These are phyloP conservation scores for Anser cygnoides DNA, from an alignment of 2,113 vertebrate species.

Conservation along the genomic window DNA sequence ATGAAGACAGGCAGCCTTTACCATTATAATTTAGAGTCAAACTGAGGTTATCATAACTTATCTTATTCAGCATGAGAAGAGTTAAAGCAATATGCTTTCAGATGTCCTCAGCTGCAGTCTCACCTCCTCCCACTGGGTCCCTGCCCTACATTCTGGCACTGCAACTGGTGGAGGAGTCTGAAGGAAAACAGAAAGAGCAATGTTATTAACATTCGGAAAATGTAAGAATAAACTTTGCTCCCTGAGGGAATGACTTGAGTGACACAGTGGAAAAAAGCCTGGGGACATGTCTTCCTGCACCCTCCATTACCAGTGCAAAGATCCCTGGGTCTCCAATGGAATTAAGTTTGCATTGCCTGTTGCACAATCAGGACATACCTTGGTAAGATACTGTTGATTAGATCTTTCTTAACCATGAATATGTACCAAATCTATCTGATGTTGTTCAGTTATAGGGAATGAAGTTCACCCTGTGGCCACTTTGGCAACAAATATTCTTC, in stretches of 20 bases:
- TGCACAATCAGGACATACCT: neutral
- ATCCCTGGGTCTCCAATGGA: neutral
- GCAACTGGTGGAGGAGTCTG: neutral
- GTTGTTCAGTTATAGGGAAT: neutral
- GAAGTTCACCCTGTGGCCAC: neutral
- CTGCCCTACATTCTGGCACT: neutral
- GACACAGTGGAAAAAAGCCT: slow-evolving; percentile 28
- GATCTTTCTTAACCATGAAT: neutral
- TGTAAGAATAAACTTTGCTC: neutral
- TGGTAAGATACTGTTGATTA: neutral
- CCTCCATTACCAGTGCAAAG: neutral
- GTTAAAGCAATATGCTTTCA: neutral
- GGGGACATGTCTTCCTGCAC: neutral
- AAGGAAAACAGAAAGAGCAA: neutral
- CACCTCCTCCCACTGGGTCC: neutral
- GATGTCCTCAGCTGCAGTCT: neutral
- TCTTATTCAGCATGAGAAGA: neutral
- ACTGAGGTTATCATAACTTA: neutral
- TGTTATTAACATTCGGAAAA: slow-evolving; percentile 10
- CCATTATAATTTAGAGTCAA: neutral
- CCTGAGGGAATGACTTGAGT: slow-evolving; percentile 20
- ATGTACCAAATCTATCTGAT: neutral
- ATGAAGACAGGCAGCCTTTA: neutral
- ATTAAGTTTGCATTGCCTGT: neutral
- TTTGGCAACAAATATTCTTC: neutral